Percentiles rank a stretch among this genome's conserved stretches.
phyloP scores from a whole-genome alignment of 2,888 invertebrate species.

The Ornithoptera alexandrae region DNA sequence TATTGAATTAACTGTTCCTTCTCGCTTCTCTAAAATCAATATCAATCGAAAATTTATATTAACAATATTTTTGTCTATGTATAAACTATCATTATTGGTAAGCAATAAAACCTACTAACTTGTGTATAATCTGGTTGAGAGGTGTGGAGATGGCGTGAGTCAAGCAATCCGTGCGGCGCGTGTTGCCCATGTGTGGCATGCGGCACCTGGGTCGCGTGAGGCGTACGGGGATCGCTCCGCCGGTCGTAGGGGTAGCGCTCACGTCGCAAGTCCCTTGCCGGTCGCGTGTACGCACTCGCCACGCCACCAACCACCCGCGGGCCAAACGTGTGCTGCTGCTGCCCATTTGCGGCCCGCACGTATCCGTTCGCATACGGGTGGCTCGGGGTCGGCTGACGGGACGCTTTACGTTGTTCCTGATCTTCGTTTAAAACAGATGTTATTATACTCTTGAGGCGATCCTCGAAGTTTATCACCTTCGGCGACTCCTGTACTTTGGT shows the following conservation, averaged over 20 bases:
- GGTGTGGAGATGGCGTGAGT: conserved; percentile 44
- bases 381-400: conserved; percentile 44
- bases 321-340: conserved; percentile 31
- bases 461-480: conserved; percentile 91
- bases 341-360: conserved; percentile 44
- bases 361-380: conserved; percentile 56
- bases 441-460: conserved; percentile 92
- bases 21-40: neutral
- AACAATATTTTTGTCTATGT: no score
- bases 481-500: conserved; percentile 87
- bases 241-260: conserved; percentile 65
- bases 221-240: conserved; percentile 42
- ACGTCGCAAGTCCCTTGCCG: conserved; percentile 51
- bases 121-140: conserved; percentile 71
- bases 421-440: conserved; percentile 93
- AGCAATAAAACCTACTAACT: conserved; percentile 42
- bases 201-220: conserved; percentile 44
- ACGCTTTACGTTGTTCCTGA: conserved; percentile 67
- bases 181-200: conserved; percentile 45
- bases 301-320: conserved; percentile 35
- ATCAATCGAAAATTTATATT: neutral
- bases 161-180: conserved; percentile 48
- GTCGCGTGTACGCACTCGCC: conserved; percentile 37
- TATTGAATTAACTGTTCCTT: neutral
- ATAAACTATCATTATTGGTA: no score